Evolutionary conservation across 2,888 invertebrate species (phyloP).

Genomic region (Caenorhabditis japonica): DNA sequence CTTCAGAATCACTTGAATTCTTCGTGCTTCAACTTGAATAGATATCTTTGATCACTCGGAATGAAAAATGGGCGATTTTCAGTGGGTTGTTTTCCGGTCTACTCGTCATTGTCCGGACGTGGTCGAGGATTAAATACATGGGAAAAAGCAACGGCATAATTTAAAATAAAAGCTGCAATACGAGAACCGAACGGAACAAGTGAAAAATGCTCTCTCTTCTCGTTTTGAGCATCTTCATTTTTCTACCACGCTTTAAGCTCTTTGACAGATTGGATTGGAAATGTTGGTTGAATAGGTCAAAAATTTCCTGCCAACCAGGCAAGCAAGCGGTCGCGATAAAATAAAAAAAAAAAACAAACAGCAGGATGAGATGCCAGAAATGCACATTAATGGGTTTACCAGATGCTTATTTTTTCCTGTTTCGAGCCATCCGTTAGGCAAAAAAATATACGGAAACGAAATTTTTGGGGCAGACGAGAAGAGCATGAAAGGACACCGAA

Average conservation of each 20-base stretch:
- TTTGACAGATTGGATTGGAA: too few species aligned
- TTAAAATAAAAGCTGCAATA: conserved; percentile 41
- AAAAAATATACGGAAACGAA: conserved; percentile 1
- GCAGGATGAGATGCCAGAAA: conserved; percentile 23
- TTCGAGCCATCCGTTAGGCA: background rate
- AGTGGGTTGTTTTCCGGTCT: conserved; percentile 23
- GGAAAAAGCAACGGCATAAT: conserved; percentile 37
- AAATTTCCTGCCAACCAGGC: too few species aligned
- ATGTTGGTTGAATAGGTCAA: too few species aligned
- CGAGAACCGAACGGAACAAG: conserved; percentile 34
- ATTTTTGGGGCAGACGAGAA: conserved; percentile 2
- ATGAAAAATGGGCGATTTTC: conserved; percentile 6
- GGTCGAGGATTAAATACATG: conserved; percentile 45
- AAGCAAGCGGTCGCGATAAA: too few species aligned
- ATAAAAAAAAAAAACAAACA: conserved; percentile 4
- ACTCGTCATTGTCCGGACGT: conserved; percentile 44
- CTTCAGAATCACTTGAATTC: conserved; percentile 33
- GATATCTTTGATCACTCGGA: background rate
- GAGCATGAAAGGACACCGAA: conserved; percentile 5
- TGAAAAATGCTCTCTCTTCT: conserved; percentile 26
- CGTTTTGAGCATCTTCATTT: conserved; percentile 13
- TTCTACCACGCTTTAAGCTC: too few species aligned
- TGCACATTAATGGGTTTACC: conserved; percentile 49
- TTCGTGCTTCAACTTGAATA: conserved; percentile 7
- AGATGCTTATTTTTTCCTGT: conserved; percentile 20